Conservation (phyloP, 1,140 invertebrate species). For the Glossosoma conforme region DNA sequence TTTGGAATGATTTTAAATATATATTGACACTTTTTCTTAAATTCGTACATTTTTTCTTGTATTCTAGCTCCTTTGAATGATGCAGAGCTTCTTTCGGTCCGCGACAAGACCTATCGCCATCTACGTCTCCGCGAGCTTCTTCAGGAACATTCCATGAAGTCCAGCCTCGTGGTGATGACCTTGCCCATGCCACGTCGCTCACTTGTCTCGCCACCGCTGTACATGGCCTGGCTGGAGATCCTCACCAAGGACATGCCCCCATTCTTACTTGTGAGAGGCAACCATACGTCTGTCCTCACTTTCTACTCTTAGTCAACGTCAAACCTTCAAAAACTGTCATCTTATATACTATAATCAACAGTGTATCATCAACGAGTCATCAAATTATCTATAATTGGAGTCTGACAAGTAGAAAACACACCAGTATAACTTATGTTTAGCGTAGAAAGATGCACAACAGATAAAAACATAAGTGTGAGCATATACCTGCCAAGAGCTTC, state of each 20-base stretch:
- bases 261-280: conserved; percentile 87
- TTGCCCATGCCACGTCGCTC: conserved; percentile 89
- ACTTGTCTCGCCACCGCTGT: conserved; percentile 81
- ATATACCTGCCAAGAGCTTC: too few species aligned
- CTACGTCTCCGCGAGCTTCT: conserved; percentile 83
- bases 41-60: conserved; percentile 1
- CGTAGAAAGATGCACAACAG: too few species aligned
- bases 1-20: background rate
- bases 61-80: conserved; percentile 68
- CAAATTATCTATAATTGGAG: too few species aligned
- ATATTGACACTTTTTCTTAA: too few species aligned
- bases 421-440: too few species aligned
- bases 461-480: too few species aligned
- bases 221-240: conserved; percentile 91
- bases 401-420: too few species aligned
- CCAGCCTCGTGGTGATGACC: conserved; percentile 90
- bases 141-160: conserved; percentile 76
- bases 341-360: too few species aligned
- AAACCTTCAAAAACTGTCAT: too few species aligned
- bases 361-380: too few species aligned
- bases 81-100: conserved; percentile 76
- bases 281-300: conserved; percentile 92
- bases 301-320: conserved; percentile 84
- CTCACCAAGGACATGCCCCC: conserved; percentile 87
- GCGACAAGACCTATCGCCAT: conserved; percentile 88